Conservation (phyloP, 2,797 vertebrate species). For the Gila robusta region DNA sequence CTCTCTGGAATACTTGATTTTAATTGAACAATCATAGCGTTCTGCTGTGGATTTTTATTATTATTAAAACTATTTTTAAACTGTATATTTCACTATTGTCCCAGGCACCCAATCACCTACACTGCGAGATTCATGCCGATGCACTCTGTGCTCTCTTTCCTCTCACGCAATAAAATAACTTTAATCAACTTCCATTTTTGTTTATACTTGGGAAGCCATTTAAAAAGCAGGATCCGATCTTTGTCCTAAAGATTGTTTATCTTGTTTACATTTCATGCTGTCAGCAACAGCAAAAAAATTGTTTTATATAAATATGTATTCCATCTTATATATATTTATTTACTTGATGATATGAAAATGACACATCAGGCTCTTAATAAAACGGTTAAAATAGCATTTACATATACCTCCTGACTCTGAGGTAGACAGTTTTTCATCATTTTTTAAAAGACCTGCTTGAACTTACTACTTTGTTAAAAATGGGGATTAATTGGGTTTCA, state of each 20-base stretch:
- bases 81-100: background rate
- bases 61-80: slow-evolving; percentile 20
- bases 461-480: slow-evolving; percentile 5
- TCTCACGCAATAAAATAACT: background rate
- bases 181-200: background rate
- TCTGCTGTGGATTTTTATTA: background rate
- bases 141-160: background rate
- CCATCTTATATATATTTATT: background rate
- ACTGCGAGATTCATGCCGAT: background rate
- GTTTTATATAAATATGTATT: background rate
- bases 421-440: too few relatives aligned
- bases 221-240: background rate
- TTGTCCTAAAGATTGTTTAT: background rate
- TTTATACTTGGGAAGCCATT: background rate
- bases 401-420: background rate
- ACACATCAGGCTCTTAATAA: background rate
- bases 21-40: background rate
- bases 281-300: background rate
- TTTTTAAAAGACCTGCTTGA: background rate
- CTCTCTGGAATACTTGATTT: background rate
- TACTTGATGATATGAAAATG: background rate
- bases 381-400: background rate
- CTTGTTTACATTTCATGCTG: background rate
- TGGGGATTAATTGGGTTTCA: background rate
- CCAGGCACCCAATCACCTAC: background rate